Conservation (phyloP, 2,888 invertebrate species). For the Trichogramma dendrolimi region DNA sequence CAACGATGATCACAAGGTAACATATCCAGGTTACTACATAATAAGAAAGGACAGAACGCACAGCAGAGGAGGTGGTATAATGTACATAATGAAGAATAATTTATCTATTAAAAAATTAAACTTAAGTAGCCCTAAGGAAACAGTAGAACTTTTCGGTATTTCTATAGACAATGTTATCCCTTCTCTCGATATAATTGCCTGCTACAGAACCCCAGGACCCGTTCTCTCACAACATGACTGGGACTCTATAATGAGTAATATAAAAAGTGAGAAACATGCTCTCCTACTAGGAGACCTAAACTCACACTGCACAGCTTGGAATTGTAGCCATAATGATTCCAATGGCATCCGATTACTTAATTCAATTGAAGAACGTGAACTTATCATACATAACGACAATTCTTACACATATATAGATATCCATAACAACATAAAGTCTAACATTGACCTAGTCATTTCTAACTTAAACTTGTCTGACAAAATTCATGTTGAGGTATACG, state of each 20-base stretch:
- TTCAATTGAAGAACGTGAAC: conserved; percentile 5
- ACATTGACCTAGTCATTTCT: conserved; percentile 10
- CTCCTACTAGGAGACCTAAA: conserved; percentile 20
- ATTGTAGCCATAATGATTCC: conserved; percentile 11
- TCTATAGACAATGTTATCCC: conserved; percentile 9
- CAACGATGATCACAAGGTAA: neutral
- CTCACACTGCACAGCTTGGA: conserved; percentile 15
- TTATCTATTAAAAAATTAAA: neutral
- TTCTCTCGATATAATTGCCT: conserved; percentile 6
- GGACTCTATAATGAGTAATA: conserved; percentile 8
- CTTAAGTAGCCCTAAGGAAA: neutral
- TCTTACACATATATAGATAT: conserved; percentile 11
- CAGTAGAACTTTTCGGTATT: conserved; percentile 15
- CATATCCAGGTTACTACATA: conserved; percentile 1
- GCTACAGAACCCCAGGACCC: conserved; percentile 16
- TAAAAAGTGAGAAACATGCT: neutral
- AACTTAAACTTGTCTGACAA: conserved; percentile 1
- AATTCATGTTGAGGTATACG: neutral
- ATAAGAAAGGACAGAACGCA: conserved; percentile 4
- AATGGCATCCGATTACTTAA: conserved; percentile 9
- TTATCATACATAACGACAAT: conserved; percentile 16
- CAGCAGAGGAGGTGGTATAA: conserved; percentile 13
- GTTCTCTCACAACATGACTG: conserved; percentile 10
- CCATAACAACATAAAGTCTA: conserved; percentile 4
- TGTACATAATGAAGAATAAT: conserved; percentile 10